Base-by-base conservation (phyloP, 2,888 invertebrate genomes). In the Spodoptera picta region DNA sequence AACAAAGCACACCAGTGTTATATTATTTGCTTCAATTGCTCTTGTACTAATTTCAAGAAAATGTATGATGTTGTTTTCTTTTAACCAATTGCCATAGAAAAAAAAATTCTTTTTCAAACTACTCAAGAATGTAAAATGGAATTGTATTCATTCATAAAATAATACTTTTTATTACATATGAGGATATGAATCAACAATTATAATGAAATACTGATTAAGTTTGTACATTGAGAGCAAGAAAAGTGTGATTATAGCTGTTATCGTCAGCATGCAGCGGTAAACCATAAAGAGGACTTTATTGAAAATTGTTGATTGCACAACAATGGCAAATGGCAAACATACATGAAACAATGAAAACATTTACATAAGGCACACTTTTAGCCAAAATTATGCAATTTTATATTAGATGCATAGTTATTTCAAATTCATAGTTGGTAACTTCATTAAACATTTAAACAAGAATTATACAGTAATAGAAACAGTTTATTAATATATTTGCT, bases 271-370 rank as follows among this genome's bases (percentile, higher is more conserved):
- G 82, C 84, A 85, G 70, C 57, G 50, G 83, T 86, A 89, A 89
- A 86, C 90, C 90, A 89, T 90, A 92, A 88, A 87, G 83, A 85
- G 89, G 83, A 87, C 86, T 91, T 92, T 93, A 94, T 93, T 93
- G 93, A 90, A 92, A 92, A 92, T 88, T 88, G 81, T 90, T 90
- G 90, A 92, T 93, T 93, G 87, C 91, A 90, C 90, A 93, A 93
- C 92, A 93, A 92, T 92, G 89, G 88, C 84, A 80, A 85, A 65
- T 79, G 83, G 87, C 84, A 90, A 89, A 90, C 89, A 89, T 75
- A 83, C 83, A 83, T 86, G 82, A 84, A 90, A 90, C 90, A 90
- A 90, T 90, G 87, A 89, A 89, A 90, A 87, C 82, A 88, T 86
- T 81, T 80, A 79, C 80, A 83, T 79, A 80, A 82, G 78, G 77